These are phyloP conservation scores for Leistus spinibarbis DNA, from an alignment of 2,888 invertebrate genomes.

Conservation along the genomic window DNA sequence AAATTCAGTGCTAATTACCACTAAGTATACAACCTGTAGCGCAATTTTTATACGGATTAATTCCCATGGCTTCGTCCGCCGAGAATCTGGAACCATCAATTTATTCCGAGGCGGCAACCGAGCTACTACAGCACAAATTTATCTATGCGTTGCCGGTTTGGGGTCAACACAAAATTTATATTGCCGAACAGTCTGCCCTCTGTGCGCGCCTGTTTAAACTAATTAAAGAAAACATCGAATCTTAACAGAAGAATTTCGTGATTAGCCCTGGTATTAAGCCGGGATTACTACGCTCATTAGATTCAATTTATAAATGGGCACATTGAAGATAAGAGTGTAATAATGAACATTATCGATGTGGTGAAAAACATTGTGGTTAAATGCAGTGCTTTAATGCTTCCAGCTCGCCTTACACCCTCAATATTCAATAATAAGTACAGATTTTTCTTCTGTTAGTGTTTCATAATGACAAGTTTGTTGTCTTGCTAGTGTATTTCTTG, in stretches of 20 bases:
- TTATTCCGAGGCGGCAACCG: neutral
- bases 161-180: neutral
- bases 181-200: neutral
- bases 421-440: too few relatives aligned
- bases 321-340: too few relatives aligned
- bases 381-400: too few relatives aligned
- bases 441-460: too few relatives aligned
- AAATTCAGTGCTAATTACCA: neutral
- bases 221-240: neutral
- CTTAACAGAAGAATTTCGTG: neutral
- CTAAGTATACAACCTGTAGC: neutral
- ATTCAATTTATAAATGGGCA: neutral
- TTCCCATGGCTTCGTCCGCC: neutral
- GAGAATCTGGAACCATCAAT: neutral
- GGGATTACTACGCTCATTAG: neutral
- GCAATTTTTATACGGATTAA: neutral
- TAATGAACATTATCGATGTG: too few relatives aligned
- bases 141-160: neutral
- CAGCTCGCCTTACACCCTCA: too few relatives aligned
- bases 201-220: neutral
- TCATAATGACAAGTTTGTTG: too few relatives aligned
- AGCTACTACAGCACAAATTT: neutral
- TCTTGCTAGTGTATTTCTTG: too few relatives aligned
- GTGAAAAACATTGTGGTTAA: too few relatives aligned
- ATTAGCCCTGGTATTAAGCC: constrained; percentile 4